phyloP scores from a whole-genome alignment of 2,888 invertebrate genomes.

The Cylloceria caligata region DNA sequence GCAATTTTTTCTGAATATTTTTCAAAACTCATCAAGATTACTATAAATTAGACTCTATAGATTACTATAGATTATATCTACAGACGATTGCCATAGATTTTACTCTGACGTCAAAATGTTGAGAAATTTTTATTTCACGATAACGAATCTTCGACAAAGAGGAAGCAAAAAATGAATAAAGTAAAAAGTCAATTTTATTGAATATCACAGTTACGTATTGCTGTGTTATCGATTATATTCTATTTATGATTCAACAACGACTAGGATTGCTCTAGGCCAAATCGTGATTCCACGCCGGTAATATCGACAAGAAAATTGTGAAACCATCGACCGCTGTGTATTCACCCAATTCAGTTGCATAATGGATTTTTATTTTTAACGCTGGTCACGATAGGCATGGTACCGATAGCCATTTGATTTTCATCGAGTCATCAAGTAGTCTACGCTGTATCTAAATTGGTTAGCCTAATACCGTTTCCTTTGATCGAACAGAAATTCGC shows the following conservation, averaged over 20 bases:
- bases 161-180: too few relatives aligned
- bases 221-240: constrained; percentile 54
- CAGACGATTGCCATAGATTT: too few relatives aligned
- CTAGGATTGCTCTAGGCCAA: constrained; percentile 50
- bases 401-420: constrained; percentile 25
- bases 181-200: too few relatives aligned
- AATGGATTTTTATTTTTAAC: constrained; percentile 40
- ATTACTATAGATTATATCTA: too few relatives aligned
- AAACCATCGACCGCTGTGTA: constrained; percentile 33
- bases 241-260: constrained; percentile 50
- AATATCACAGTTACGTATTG: constrained; percentile 1
- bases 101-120: too few relatives aligned
- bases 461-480: constrained; percentile 8
- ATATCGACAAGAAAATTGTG: constrained; percentile 57
- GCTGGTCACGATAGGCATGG: constrained; percentile 57
- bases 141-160: too few relatives aligned
- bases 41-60: too few relatives aligned
- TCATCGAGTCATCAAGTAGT: constrained; percentile 6
- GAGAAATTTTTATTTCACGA: too few relatives aligned
- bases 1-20: too few relatives aligned
- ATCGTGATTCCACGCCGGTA: constrained; percentile 57
- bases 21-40: too few relatives aligned
- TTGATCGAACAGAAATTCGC: constrained; percentile 11
- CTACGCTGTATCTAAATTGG: background rate
- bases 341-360: constrained; percentile 46